A percentile compares a stretch with the other conserved stretches of the same genome.
Conservation (phyloP, 2,797 vertebrate species). For the Scolopax rusticola region DNA sequence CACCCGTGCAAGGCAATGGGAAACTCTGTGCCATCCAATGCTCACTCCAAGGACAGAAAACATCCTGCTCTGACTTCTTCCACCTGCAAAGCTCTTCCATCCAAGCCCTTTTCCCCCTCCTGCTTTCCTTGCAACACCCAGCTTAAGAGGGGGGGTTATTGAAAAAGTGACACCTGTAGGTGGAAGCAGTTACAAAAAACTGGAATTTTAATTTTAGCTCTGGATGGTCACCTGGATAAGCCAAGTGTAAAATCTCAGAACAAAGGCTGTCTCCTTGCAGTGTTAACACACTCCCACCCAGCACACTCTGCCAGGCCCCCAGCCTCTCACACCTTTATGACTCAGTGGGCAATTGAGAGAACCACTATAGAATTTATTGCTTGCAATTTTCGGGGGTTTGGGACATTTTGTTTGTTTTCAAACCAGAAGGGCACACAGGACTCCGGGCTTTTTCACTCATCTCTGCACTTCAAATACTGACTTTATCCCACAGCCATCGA, state of each 20-base stretch:
- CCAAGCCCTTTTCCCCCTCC: background rate
- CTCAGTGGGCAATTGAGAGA: background rate
- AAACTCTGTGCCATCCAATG: background rate
- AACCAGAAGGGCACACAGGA: background rate
- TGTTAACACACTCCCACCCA: background rate
- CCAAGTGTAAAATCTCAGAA: background rate
- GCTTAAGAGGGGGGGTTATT: background rate
- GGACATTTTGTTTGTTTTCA: background rate
- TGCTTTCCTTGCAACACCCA: background rate
- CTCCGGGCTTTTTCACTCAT: background rate
- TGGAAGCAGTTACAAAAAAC: background rate
- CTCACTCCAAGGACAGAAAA: background rate
- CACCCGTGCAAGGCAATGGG: accelerated
- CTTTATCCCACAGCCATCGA: background rate
- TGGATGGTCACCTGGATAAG: background rate
- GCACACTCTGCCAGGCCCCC: background rate
- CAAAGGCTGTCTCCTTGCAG: background rate
- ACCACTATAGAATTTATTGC: background rate
- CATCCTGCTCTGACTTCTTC: background rate
- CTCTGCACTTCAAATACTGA: background rate
- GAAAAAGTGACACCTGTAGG: background rate
- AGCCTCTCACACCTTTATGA: background rate
- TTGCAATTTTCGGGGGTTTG: accelerated
- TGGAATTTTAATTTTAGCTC: background rate
- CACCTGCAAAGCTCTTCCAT: background rate